phyloP scores from a whole-genome alignment of 2,797 vertebrate species.

The Hemibagrus guttatus region DNA sequence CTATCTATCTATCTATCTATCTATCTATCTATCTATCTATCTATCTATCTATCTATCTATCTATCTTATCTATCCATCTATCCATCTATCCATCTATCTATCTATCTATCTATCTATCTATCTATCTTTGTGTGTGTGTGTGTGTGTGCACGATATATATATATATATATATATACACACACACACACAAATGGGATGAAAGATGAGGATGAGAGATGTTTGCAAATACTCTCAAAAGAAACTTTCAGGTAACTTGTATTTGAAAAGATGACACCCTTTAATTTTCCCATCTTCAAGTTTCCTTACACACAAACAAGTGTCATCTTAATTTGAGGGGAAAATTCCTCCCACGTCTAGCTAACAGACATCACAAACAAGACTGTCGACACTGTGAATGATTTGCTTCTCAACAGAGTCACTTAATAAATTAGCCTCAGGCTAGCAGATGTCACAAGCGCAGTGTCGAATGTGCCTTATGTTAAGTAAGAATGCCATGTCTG shows the following conservation, averaged over 20 bases:
- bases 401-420: slow-evolving; percentile 9
- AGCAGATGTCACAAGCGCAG: slow-evolving; percentile 1
- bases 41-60: no score
- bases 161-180: no score
- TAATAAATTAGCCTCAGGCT: slow-evolving; percentile 21
- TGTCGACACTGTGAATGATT: background rate
- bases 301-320: slow-evolving; percentile 15
- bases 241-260: slow-evolving; percentile 12
- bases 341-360: slow-evolving; percentile 19
- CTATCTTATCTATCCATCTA: no score
- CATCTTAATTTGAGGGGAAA: background rate
- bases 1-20: no score
- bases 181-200: background rate
- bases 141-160: no score
- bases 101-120: no score
- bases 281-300: slow-evolving; percentile 23
- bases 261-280: slow-evolving; percentile 25
- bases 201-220: background rate
- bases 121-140: no score
- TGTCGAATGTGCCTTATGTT: background rate
- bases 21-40: no score
- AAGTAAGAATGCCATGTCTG: background rate
- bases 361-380: slow-evolving; percentile 20
- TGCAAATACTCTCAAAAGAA: slow-evolving; percentile 22
- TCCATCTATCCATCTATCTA: no score